A percentile compares a stretch with the other conserved stretches of the same genome.
phyloP scores from a whole-genome alignment of 2,888 invertebrate species.

The Falcaria lacertinaria region DNA sequence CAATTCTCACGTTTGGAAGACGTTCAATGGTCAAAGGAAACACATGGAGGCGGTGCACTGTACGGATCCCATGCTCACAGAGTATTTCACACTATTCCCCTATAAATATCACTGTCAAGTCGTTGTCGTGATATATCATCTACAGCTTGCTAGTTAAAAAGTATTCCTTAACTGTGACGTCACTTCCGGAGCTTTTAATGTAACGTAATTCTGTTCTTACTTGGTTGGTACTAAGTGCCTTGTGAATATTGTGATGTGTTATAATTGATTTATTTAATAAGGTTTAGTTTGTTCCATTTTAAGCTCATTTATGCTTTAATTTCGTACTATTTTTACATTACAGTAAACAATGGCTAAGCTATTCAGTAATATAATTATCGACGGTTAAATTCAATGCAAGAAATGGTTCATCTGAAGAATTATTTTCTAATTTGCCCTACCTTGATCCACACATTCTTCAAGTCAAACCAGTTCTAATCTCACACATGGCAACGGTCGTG shows the following conservation, averaged over 20 bases:
- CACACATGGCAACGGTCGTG: conserved; percentile 8
- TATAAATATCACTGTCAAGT: conserved; percentile 32
- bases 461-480: conserved; percentile 15
- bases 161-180: not conserved
- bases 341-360: too few relatives aligned
- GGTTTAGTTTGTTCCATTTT: too few relatives aligned
- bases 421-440: too few relatives aligned
- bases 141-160: conserved; percentile 8
- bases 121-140: conserved; percentile 16
- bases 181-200: not conserved
- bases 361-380: too few relatives aligned
- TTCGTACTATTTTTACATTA: too few relatives aligned
- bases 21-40: conserved; percentile 48
- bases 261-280: too few relatives aligned
- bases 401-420: too few relatives aligned
- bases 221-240: too few relatives aligned
- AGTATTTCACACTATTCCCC: conserved; percentile 45
- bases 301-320: too few relatives aligned
- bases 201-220: too few relatives aligned
- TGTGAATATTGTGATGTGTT: too few relatives aligned
- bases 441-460: conserved; percentile 5
- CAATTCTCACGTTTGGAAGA: conserved; percentile 38
- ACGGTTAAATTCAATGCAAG: too few relatives aligned
- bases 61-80: conserved; percentile 54
- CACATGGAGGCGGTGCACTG: conserved; percentile 58